These are phyloP conservation scores for Conistra vaccinii DNA, from an alignment of 2,888 invertebrate species.

Conservation along the genomic window DNA sequence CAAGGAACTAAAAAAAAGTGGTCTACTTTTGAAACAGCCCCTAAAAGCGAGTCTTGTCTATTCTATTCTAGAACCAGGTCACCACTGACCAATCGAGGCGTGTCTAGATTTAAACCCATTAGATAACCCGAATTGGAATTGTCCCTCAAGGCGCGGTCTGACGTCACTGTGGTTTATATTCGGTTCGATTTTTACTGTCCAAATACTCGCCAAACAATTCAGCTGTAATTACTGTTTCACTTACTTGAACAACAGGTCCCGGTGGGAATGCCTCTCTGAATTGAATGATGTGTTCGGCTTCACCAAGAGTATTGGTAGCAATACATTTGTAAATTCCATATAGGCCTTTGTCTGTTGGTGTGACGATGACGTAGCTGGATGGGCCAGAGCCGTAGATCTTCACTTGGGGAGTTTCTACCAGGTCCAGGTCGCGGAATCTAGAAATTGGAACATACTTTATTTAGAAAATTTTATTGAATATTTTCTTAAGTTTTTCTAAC, in stretches of 20 bases:
- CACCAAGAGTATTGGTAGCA: conserved; percentile 94
- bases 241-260: conserved; percentile 90
- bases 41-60: not conserved
- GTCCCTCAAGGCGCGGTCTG: not conserved
- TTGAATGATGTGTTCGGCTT: conserved; percentile 92
- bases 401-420: conserved; percentile 91
- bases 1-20: not conserved
- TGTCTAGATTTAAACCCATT: conserved; percentile 32
- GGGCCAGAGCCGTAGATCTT: conserved; percentile 93
- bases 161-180: conserved; percentile 12
- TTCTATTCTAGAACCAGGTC: conserved; percentile 21
- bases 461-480: too few relatives aligned
- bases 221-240: conserved; percentile 44
- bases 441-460: conserved; percentile 14
- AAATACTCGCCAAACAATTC: conserved; percentile 25
- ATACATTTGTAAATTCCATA: conserved; percentile 95
- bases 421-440: conserved; percentile 88
- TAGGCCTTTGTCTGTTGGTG: conserved; percentile 92
- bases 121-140: not conserved
- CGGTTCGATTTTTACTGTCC: conserved; percentile 4
- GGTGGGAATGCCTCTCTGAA: conserved; percentile 94
- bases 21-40: not conserved
- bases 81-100: conserved; percentile 5
- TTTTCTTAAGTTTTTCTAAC: too few relatives aligned
- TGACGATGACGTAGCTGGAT: conserved; percentile 93